A percentile compares a stretch with the other conserved stretches of the same genome.
Conservation (phyloP, 2,797 vertebrate genomes). For the Oryzias sinensis region DNA sequence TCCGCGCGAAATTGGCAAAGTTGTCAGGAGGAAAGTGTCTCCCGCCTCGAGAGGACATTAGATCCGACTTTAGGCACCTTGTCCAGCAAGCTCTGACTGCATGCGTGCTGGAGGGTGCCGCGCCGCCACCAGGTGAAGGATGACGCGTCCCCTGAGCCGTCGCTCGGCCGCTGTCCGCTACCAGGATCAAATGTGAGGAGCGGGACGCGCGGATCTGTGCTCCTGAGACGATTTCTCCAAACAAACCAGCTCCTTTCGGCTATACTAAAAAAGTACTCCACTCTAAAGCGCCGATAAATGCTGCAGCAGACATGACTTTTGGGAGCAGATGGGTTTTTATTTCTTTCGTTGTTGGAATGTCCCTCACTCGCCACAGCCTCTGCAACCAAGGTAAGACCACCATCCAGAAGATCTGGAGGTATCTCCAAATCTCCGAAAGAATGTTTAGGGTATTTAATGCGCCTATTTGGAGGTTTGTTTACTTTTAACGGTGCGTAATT, state of each 20-base stretch:
- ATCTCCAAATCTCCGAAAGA: background rate
- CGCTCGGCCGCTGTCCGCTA: slow-evolving; percentile 14
- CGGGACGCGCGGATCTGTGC: slow-evolving; percentile 22
- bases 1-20: slow-evolving; percentile 37
- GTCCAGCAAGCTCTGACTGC: background rate
- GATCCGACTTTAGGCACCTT: slow-evolving; percentile 18
- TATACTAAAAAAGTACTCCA: slow-evolving; percentile 27
- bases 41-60: slow-evolving; percentile 8
- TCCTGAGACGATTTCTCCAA: slow-evolving; percentile 14
- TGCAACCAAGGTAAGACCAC: slow-evolving; percentile 74
- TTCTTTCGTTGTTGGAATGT: slow-evolving; percentile 67
- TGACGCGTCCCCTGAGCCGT: slow-evolving; percentile 42
- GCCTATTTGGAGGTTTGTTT: too few species aligned
- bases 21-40: slow-evolving; percentile 35
- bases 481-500: too few species aligned
- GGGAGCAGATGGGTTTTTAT: slow-evolving; percentile 58
- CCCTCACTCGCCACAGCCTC: slow-evolving; percentile 47
- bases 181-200: slow-evolving; percentile 54
- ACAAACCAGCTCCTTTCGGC: background rate
- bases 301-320: slow-evolving; percentile 71
- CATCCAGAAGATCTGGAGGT: background rate
- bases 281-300: slow-evolving; percentile 45
- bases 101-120: slow-evolving; percentile 12
- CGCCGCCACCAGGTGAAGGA: slow-evolving; percentile 33
- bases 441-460: too few species aligned